phyloP scores from a whole-genome alignment of 2,797 vertebrate species.

The Schizothorax lantsangensis region DNA sequence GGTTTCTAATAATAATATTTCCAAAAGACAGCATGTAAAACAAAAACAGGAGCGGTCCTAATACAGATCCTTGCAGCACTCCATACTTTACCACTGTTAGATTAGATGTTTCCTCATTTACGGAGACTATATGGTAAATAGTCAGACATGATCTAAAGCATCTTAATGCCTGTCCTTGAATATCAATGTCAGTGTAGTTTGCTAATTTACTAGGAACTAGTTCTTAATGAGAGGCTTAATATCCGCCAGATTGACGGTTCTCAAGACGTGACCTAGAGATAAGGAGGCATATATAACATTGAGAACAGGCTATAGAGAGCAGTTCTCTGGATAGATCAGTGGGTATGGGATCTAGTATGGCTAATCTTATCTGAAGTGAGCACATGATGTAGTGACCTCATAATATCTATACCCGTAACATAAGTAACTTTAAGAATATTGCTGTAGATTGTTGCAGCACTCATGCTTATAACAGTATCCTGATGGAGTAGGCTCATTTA shows the following conservation, averaged over 20 bases:
- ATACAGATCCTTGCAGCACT: not conserved
- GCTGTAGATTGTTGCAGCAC: no score
- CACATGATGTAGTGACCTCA: no score
- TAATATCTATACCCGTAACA: no score
- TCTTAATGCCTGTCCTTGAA: not conserved
- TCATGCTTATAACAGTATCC: no score
- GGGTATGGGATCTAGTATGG: no score
- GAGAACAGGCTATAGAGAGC: not conserved
- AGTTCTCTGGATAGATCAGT: no score
- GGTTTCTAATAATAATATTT: not conserved
- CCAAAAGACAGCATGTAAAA: not conserved
- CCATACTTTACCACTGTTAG: not conserved
- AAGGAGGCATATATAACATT: not conserved
- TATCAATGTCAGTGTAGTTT: not conserved
- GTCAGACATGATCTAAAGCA: not conserved
- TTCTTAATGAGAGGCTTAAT: no score
- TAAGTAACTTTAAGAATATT: no score
- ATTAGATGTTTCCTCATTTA: not conserved
- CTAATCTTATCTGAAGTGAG: no score
- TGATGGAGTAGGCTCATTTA: no score
- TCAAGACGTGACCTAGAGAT: not conserved
- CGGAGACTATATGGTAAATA: not conserved
- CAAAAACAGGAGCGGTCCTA: not conserved
- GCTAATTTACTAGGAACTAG: no score
- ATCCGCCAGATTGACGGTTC: no score